These are phyloP conservation scores for Acanthurus lineatus DNA, from an alignment of 2,797 vertebrate species.

Conservation along the genomic window DNA sequence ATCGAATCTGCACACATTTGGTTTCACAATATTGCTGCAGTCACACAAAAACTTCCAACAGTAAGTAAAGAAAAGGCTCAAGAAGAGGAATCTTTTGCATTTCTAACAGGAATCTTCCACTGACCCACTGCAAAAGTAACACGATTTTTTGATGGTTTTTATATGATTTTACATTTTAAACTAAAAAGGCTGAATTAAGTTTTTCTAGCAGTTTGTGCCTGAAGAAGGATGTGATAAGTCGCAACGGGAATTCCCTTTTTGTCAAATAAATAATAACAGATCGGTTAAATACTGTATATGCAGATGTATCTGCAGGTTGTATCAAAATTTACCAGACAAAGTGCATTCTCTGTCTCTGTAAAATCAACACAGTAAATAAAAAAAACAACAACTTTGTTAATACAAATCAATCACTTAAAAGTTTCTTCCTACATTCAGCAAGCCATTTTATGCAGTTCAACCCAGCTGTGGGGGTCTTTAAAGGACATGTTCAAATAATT, in stretches of 20 bases:
- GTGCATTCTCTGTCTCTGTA: conserved; percentile 58
- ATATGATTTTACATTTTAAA: neutral
- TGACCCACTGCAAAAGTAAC: neutral
- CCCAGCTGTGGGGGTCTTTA: conserved; percentile 25
- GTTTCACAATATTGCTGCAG: conserved; percentile 50
- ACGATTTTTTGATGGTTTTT: neutral
- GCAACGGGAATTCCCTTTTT: conserved; percentile 47
- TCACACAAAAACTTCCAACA: conserved; percentile 25
- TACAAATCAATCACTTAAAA: conserved; percentile 50
- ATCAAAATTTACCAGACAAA: conserved; percentile 50
- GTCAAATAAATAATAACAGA: conserved; percentile 44
- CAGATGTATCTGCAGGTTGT: conserved; percentile 53
- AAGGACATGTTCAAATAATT: conserved; percentile 29
- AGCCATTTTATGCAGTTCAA: conserved; percentile 53
- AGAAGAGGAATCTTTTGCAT: conserved; percentile 19
- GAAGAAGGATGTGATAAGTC: conserved; percentile 20
- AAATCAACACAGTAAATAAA: conserved; percentile 40
- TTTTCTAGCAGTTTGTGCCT: conserved; percentile 29
- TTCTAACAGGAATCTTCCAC: neutral
- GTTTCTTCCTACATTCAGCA: conserved; percentile 71
- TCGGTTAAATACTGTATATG: conserved; percentile 59
- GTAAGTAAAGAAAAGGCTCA: conserved; percentile 30
- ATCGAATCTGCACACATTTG: conserved; percentile 21
- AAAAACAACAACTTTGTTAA: conserved; percentile 43
- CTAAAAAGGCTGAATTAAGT: conserved; percentile 1